Evolutionary conservation across 1,140 invertebrate genomes (phyloP).

Genomic region (Melanaphis sacchari): DNA sequence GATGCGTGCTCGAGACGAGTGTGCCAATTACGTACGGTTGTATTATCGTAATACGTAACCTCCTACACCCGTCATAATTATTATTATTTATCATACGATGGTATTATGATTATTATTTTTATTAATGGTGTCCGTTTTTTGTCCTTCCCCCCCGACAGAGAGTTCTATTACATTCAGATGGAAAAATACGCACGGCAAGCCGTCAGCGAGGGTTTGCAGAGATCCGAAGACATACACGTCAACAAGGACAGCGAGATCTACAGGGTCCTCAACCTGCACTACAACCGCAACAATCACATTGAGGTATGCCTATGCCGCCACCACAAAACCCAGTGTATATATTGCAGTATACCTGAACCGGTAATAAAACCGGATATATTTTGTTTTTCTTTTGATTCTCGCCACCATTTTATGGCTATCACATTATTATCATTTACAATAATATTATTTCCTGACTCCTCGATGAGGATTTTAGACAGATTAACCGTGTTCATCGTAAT

Average conservation of each 20-base stretch:
- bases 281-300: conserved; percentile 99
- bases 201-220: conserved; percentile 94
- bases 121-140: conserved; percentile 49
- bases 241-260: conserved; percentile 96
- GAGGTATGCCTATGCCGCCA: conserved; percentile 77
- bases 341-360: neutral
- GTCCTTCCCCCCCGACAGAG: conserved; percentile 72
- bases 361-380: neutral
- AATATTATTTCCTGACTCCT: neutral
- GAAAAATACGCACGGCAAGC: conserved; percentile 99
- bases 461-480: neutral
- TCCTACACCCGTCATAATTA: neutral
- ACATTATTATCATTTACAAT: neutral
- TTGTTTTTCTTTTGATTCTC: neutral
- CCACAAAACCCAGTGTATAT: neutral
- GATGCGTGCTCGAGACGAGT: neutral
- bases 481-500: neutral
- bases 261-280: conserved; percentile 97
- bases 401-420: neutral
- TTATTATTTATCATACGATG: neutral
- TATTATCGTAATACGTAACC: neutral
- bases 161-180: conserved; percentile 99
- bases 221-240: conserved; percentile 90
- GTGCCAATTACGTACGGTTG: neutral
- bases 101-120: conserved; percentile 17